phyloP scores from a whole-genome alignment of 1,140 invertebrate genomes.

The Trialeurodes vaporariorum region DNA sequence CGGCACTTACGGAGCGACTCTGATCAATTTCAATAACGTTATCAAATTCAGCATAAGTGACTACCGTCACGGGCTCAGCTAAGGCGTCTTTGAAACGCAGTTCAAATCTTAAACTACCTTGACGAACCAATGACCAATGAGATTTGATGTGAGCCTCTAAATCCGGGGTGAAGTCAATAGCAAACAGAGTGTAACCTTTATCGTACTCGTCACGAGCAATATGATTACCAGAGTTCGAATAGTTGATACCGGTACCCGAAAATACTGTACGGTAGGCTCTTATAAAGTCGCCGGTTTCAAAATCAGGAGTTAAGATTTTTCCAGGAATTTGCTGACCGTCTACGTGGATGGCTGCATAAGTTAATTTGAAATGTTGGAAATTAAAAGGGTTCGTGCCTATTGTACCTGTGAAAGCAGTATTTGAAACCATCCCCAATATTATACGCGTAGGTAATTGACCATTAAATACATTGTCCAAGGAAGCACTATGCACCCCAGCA shows the following conservation, averaged over 20 bases:
- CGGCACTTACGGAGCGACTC: constrained; percentile 23
- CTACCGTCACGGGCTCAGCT: constrained; percentile 26
- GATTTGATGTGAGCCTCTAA: constrained; percentile 27
- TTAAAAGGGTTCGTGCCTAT: constrained; percentile 30
- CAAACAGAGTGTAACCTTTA: constrained; percentile 26
- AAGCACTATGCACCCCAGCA: constrained; percentile 27
- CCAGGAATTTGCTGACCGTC: constrained; percentile 28
- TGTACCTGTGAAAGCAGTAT: constrained; percentile 33
- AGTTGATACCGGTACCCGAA: constrained; percentile 32
- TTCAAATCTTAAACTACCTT: constrained; percentile 29
- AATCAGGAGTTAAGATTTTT: constrained; percentile 22
- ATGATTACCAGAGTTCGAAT: constrained; percentile 24
- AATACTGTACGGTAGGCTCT: constrained; percentile 32
- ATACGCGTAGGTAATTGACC: constrained; percentile 33
- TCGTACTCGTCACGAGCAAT: constrained; percentile 21
- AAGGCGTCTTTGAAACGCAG: constrained; percentile 27
- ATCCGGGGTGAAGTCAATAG: constrained; percentile 32
- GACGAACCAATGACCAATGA: constrained; percentile 31
- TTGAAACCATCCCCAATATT: constrained; percentile 33
- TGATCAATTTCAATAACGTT: constrained; percentile 29
- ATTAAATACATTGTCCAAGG: constrained; percentile 31
- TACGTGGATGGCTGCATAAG: constrained; percentile 29
- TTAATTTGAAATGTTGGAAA: constrained; percentile 31
- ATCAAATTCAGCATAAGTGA: constrained; percentile 32
- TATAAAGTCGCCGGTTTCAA: constrained; percentile 18